Conservation (phyloP, 2,888 invertebrate genomes). For the Andrena bicolor region DNA sequence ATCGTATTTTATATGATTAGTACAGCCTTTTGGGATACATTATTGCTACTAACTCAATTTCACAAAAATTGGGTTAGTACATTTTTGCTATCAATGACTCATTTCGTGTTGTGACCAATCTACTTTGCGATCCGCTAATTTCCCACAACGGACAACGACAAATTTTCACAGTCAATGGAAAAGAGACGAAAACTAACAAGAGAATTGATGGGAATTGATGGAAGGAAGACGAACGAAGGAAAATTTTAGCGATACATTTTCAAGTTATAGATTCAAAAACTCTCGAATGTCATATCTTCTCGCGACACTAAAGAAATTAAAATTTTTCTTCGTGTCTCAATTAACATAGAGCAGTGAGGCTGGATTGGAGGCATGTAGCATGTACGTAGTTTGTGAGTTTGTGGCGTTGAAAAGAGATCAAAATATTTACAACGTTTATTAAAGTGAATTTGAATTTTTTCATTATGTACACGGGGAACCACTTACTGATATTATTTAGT, state of each 20-base stretch:
- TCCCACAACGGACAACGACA: conserved; percentile 56
- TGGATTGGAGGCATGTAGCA: conserved; percentile 20
- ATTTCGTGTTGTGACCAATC: neutral
- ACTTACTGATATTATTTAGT: neutral
- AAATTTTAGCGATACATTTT: conserved; percentile 20
- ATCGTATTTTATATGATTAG: too few relatives aligned
- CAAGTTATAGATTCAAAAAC: neutral
- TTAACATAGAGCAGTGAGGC: conserved; percentile 44
- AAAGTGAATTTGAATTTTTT: conserved; percentile 7
- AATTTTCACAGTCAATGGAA: conserved; percentile 53
- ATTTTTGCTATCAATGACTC: too few relatives aligned
- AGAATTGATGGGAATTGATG: conserved; percentile 4
- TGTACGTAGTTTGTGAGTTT: conserved; percentile 7
- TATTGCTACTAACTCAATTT: too few relatives aligned
- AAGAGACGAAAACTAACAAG: conserved; percentile 44
- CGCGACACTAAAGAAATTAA: neutral
- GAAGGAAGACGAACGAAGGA: conserved; percentile 23
- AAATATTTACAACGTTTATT: conserved; percentile 24
- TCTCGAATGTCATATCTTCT: neutral
- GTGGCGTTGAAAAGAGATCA: conserved; percentile 2
- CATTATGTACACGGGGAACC: conserved; percentile 2
- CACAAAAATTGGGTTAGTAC: too few relatives aligned
- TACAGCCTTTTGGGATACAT: too few relatives aligned
- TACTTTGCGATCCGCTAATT: conserved; percentile 62
- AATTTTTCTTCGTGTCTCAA: conserved; percentile 41